Base-by-base conservation (phyloP, 2,888 invertebrate species). In the Dichetophora obliterata region DNA sequence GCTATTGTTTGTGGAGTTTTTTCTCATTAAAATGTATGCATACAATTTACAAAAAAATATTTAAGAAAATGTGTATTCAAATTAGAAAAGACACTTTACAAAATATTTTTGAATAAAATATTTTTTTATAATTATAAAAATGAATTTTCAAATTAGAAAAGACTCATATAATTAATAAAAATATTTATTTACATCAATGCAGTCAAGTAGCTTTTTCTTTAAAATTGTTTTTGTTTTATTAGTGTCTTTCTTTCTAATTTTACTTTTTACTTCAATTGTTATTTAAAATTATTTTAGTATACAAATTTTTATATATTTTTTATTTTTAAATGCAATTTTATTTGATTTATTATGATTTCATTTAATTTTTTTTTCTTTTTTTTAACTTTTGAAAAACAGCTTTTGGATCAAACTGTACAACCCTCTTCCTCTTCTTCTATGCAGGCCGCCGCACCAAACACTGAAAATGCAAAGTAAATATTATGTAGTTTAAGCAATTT, bases 401-500 rank as follows among this genome's bases (percentile, higher is more conserved):
- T 93, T 91, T 92, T 93, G 92, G 93, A 93, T 90, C 91, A 91
- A 88, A 90, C 91, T 84, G 89, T 90, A 86, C 74, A 65, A 84
- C 89, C 84, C 82, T 84, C 89, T 87, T 83, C 86, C 84, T 86
- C 88, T 84, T 88, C 90, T 88, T 91, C 91, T 89, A 90, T 87
- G 87, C 87, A 89, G 88, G 88, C 90, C 85, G 89, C 90, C 86
- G 88, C 91, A 87, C 90, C 90, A 88, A 90, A 88, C 88, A 91
- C 89, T 88, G 91, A 91, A 86, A 90, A 90, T 89, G 90, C 91
- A 91, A 92, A 91, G 92, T 92, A 92, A 92, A 92, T 92, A 92
- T 91, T 88, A 85, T 83, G 85, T 88, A 86, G 86, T 86, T 86
- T 84, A 74, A 68, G 65, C 72, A 81, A 82, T 83, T 82, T 79